A percentile compares a stretch with the other conserved stretches of the same genome.
These are phyloP conservation scores for Megalurothrips usitatus DNA, from an alignment of 2,888 invertebrate genomes.

Conservation along the genomic window DNA sequence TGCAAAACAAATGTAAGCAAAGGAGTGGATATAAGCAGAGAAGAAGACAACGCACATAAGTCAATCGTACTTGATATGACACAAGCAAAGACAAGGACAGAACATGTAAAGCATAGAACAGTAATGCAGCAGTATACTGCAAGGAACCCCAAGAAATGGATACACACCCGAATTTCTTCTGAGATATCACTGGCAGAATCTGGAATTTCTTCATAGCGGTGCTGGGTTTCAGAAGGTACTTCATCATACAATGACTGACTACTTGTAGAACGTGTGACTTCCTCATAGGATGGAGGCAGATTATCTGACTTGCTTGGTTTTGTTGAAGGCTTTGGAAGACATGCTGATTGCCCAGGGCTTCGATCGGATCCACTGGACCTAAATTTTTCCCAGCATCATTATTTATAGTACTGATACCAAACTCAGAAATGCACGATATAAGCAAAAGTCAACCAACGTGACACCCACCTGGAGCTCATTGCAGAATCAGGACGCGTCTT, in stretches of 20 bases:
- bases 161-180: background rate
- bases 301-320: background rate
- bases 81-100: background rate
- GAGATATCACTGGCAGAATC: background rate
- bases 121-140: background rate
- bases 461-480: background rate
- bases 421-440: too few species aligned
- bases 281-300: conserved; percentile 36
- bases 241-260: background rate
- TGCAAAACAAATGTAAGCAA: background rate
- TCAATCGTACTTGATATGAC: background rate
- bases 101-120: background rate
- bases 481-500: background rate
- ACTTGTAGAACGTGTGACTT: conserved; percentile 33
- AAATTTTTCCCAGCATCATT: background rate
- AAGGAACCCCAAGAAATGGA: background rate
- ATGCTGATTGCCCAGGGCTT: background rate
- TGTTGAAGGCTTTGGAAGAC: background rate
- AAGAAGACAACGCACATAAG: background rate
- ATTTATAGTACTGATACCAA: background rate
- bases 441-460: background rate
- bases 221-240: background rate
- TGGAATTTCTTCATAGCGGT: conserved; percentile 33
- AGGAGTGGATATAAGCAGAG: background rate
- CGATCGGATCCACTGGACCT: background rate